Conservation (phyloP, 2,113 vertebrate genomes). For the Aegithalos caudatus region DNA sequence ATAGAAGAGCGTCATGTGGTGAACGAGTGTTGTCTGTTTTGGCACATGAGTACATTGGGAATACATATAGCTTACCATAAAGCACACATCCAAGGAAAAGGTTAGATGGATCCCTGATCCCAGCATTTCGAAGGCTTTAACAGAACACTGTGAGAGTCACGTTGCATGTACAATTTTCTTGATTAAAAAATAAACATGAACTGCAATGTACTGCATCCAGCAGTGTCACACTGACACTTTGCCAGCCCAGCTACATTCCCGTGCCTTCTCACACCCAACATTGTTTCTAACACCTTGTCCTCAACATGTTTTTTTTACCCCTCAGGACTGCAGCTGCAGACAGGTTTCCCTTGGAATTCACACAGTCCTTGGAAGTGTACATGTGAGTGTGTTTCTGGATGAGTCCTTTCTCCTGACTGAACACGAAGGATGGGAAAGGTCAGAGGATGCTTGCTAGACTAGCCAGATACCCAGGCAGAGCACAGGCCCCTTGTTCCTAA, state of each 20-base stretch:
- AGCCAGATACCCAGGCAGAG: neutral
- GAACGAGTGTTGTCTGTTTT: neutral
- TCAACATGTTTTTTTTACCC: neutral
- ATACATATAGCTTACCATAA: neutral
- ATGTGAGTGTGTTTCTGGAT: neutral
- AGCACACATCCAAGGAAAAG: neutral
- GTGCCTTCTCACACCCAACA: neutral
- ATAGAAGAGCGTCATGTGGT: neutral
- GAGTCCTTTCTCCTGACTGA: neutral
- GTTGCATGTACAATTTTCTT: neutral
- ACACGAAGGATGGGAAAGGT: rapidly evolving
- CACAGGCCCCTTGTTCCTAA: neutral
- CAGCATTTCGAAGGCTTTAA: neutral
- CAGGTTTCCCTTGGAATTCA: neutral
- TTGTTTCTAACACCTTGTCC: neutral
- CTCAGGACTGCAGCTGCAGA: neutral
- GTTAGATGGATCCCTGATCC: neutral
- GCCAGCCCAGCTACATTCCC: neutral
- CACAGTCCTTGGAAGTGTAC: neutral
- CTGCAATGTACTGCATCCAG: neutral
- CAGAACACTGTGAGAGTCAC: neutral
- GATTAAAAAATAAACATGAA: constrained; percentile 11
- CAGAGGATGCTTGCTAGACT: neutral
- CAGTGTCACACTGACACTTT: neutral
- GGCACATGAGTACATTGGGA: neutral